Conservation (phyloP, 2,888 invertebrate genomes). For the Troides aeacus region DNA sequence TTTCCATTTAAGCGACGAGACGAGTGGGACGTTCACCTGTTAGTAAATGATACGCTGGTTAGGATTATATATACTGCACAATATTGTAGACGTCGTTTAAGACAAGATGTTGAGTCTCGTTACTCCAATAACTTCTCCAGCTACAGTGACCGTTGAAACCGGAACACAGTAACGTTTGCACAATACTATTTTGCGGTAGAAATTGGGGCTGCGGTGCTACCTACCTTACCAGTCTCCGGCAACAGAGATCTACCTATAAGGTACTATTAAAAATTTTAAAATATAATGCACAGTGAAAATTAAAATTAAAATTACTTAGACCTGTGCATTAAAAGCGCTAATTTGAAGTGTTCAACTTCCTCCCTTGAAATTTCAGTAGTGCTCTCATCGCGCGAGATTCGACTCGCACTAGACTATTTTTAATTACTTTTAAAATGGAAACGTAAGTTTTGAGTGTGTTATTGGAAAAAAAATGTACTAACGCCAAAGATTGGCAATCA, state of each 20-base stretch:
- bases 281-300: background rate
- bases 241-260: background rate
- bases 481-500: constrained; percentile 1
- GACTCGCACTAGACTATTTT: constrained; percentile 28
- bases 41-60: too few relatives aligned
- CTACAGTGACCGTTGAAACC: too few relatives aligned
- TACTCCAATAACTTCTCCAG: too few relatives aligned
- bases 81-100: too few relatives aligned
- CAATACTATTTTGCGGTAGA: too few relatives aligned
- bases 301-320: constrained; percentile 21
- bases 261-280: background rate
- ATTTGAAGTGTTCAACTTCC: constrained; percentile 31
- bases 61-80: too few relatives aligned
- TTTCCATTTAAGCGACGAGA: too few relatives aligned
- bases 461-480: constrained; percentile 2
- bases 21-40: too few relatives aligned
- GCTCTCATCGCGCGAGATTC: constrained; percentile 28
- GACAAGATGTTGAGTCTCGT: too few relatives aligned
- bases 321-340: constrained; percentile 26
- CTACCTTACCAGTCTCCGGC: too few relatives aligned
- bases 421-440: constrained; percentile 29
- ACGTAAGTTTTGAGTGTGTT: constrained; percentile 22
- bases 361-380: constrained; percentile 30
- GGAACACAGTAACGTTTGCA: too few relatives aligned
- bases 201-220: too few relatives aligned